Evolutionary conservation across 2,888 invertebrate species (phyloP), one percentile per base, ranked within the genome.

Genomic region (Lepidochrysops patricia): DNA sequence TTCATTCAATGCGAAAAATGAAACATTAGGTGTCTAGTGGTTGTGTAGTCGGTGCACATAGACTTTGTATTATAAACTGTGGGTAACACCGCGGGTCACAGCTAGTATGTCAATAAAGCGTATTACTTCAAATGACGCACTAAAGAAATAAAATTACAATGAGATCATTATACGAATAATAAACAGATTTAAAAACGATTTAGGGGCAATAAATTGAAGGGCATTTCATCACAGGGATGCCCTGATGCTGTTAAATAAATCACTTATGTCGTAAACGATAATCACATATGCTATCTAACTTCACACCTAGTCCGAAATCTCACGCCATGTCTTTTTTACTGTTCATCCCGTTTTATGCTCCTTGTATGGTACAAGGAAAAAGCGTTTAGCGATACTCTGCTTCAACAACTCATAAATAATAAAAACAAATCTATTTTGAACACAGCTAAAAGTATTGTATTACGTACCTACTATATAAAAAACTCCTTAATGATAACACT

Each of bases 271-370:
- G 74, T 85, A 83, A 85, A 84, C 72, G 65, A 68, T 72, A 74
- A 80, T 80, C 75, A 74, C 73, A 68, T 69, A 68, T 69, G 77
- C 73, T 78, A 80, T 81, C 77, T 72, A 70, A 74, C 74, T 82
- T 86, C 80, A 75, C 85, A 84, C 84, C 78, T 81, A 74, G 76
- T 75, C 75, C 72, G 65, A 74, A 77, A 79, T 79, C 78, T 73
- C 74, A 72, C 68, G 69, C 66, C 66, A 81, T 79, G 83, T 84
- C 82, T 84, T 80, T 82, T 80, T 83, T 81, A 77, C 71, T 74
- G 75, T 71, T 74, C 76, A 75, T 72, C 75, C 75, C 73, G 70
- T 77, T 80, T 84, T 81, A 83, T 75, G 72, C 67, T 61, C 63
- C 35, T 59, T 52, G 23, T n/a, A n/a, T 68, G 73, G 74, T 60